A percentile compares a stretch with the other conserved stretches of the same genome.
These are phyloP conservation scores for Drymodes brunneopygia DNA, from an alignment of 2,113 vertebrate species.

Conservation along the genomic window DNA sequence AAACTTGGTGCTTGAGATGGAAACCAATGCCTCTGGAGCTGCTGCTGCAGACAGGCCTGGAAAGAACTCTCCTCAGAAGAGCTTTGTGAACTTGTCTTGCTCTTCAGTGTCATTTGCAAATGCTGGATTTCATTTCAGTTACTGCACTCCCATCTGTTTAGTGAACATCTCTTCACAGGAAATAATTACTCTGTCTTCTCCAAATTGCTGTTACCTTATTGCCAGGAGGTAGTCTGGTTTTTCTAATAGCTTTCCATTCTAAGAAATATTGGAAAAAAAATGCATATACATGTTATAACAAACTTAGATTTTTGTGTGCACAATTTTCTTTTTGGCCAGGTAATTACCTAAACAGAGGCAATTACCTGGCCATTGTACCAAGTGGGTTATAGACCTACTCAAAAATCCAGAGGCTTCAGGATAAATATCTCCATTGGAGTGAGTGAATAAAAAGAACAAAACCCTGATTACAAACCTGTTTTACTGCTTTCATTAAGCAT, in stretches of 20 bases:
- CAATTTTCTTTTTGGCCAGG: too few relatives aligned
- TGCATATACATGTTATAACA: fast-evolving
- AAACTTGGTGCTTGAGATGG: neutral
- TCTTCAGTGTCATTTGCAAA: neutral
- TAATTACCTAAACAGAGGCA: neutral
- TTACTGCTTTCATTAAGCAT: neutral
- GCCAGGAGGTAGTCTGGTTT: neutral
- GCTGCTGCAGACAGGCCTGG: neutral
- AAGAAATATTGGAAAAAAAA: neutral
- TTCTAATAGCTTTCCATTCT: neutral
- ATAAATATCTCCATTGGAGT: neutral
- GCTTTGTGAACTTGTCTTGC: neutral
- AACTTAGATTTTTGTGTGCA: neutral
- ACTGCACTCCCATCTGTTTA: neutral
- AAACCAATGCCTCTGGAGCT: neutral
- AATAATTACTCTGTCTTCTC: neutral
- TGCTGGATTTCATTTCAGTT: neutral
- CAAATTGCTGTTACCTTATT: neutral
- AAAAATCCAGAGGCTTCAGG: neutral
- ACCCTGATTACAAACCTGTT: neutral
- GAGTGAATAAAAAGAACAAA: neutral
- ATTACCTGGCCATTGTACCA: neutral
- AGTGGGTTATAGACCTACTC: neutral
- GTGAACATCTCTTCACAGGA: neutral
- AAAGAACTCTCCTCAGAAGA: neutral